Evolutionary conservation across 2,113 vertebrate genomes (phyloP).

Genomic region (Heteronetta atricapilla): DNA sequence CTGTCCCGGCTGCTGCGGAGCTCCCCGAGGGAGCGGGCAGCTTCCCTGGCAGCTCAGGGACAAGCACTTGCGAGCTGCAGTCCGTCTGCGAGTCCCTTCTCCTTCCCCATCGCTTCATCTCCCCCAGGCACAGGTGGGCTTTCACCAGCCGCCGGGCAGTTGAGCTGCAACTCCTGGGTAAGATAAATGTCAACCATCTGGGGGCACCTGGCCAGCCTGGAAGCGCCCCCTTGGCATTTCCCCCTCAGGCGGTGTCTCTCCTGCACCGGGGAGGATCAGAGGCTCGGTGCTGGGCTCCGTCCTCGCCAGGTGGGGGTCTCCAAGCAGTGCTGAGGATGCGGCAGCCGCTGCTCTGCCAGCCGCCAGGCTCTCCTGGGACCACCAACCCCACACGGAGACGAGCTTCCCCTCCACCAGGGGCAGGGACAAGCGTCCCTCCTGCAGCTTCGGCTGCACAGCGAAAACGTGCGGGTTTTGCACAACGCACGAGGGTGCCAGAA

Average conservation of each 20-base stretch:
- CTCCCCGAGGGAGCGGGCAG: not conserved
- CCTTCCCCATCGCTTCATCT: too few relatives aligned
- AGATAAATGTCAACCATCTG: not conserved
- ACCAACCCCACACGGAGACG: too few relatives aligned
- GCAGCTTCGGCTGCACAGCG: not conserved
- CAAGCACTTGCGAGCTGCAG: not conserved
- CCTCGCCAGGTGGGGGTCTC: not conserved
- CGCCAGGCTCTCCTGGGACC: too few relatives aligned
- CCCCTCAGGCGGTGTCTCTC: not conserved
- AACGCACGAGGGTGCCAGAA: not conserved
- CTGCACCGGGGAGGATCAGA: not conserved
- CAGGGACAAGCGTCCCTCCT: not conserved
- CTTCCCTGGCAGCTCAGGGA: not conserved
- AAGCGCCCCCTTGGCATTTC: not conserved
- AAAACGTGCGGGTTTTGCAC: fast-evolving
- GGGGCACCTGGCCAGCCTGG: not conserved
- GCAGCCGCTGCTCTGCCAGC: too few relatives aligned
- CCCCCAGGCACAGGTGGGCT: too few relatives aligned
- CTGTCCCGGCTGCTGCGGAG: not conserved
- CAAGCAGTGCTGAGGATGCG: not conserved
- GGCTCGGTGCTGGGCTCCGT: not conserved
- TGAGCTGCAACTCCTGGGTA: not conserved
- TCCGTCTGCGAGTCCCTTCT: not conserved
- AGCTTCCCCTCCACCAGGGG: not conserved
- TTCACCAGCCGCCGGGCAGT: not conserved